Conservation (phyloP, 2,797 vertebrate species). For the Semaprochilodus insignis region DNA sequence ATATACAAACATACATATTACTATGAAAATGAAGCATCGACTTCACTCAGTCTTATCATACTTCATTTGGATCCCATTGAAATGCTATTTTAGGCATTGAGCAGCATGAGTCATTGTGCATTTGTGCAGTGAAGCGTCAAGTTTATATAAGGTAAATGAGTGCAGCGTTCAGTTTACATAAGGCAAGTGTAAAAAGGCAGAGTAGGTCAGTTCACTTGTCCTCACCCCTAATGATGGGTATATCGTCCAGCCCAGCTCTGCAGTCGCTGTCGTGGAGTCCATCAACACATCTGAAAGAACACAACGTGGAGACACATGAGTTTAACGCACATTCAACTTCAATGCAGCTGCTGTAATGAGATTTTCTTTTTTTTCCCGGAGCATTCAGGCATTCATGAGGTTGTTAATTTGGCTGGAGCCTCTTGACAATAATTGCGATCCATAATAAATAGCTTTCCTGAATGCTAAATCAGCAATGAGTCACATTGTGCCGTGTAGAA, state of each 20-base stretch:
- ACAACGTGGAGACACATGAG: constrained; percentile 52
- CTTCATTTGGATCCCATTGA: constrained; percentile 46
- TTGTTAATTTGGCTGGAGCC: constrained; percentile 54
- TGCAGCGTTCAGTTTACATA: constrained; percentile 33
- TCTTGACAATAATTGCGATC: constrained; percentile 56
- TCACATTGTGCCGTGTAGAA: constrained; percentile 48
- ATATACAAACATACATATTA: neutral
- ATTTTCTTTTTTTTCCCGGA: constrained; percentile 34
- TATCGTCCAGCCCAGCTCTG: constrained; percentile 95
- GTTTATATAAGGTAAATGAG: constrained; percentile 37
- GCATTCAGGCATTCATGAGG: constrained; percentile 52
- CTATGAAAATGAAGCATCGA: neutral
- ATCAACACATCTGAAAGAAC: constrained; percentile 88
- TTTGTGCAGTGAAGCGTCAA: constrained; percentile 47
- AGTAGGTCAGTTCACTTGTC: constrained; percentile 50
- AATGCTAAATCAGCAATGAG: constrained; percentile 59
- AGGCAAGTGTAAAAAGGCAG: constrained; percentile 16
- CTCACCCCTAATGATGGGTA: constrained; percentile 92
- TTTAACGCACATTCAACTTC: constrained; percentile 30
- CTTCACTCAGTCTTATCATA: constrained; percentile 26
- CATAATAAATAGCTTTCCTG: constrained; percentile 57
- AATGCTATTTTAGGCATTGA: constrained; percentile 42
- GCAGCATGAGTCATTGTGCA: constrained; percentile 42
- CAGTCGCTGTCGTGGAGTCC: constrained; percentile 96
- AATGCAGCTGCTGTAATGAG: constrained; percentile 48